Percentiles rank a stretch among this genome's conserved stretches.
Conservation (phyloP, 2,888 invertebrate species). For the Lycia hirtaria region DNA sequence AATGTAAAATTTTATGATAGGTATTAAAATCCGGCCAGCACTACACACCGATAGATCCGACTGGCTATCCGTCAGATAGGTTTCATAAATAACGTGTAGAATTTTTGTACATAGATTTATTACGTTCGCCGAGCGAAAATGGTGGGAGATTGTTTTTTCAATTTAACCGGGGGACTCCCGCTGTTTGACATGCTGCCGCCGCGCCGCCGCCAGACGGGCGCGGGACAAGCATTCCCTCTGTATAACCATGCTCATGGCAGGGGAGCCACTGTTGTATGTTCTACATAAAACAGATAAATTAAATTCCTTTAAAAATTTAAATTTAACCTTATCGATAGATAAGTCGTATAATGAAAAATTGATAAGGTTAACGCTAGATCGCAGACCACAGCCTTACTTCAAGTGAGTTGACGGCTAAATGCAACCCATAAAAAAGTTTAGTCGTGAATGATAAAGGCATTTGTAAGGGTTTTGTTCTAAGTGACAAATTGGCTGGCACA, state of each 20-base stretch:
- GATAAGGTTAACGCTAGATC: too few relatives aligned
- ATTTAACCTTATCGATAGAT: not conserved
- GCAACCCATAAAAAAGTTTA: too few relatives aligned
- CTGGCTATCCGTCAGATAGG: conserved; percentile 68
- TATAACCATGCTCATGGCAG: not conserved
- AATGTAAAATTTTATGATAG: not conserved
- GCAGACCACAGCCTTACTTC: too few relatives aligned
- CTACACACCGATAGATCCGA: conserved; percentile 66
- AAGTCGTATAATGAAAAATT: too few relatives aligned
- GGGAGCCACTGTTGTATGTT: not conserved
- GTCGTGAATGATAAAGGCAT: too few relatives aligned
- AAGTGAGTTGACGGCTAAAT: too few relatives aligned
- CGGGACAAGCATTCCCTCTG: conserved; percentile 8
- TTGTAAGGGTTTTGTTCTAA: too few relatives aligned
- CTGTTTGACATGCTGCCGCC: conserved; percentile 77
- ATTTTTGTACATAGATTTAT: conserved; percentile 86
- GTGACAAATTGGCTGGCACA: too few relatives aligned
- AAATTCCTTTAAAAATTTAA: not conserved
- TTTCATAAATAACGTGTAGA: conserved; percentile 85
- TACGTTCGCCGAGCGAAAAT: conserved; percentile 84
- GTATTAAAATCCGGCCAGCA: conserved; percentile 52
- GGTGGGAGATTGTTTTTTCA: conserved; percentile 86
- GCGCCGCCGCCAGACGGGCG: conserved; percentile 55
- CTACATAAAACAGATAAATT: not conserved
- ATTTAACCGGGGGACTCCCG: conserved; percentile 82